Percentiles rank a stretch among this genome's conserved stretches.
phyloP scores from a whole-genome alignment of 2,113 vertebrate species.

The Misgurnus mizolepis region DNA sequence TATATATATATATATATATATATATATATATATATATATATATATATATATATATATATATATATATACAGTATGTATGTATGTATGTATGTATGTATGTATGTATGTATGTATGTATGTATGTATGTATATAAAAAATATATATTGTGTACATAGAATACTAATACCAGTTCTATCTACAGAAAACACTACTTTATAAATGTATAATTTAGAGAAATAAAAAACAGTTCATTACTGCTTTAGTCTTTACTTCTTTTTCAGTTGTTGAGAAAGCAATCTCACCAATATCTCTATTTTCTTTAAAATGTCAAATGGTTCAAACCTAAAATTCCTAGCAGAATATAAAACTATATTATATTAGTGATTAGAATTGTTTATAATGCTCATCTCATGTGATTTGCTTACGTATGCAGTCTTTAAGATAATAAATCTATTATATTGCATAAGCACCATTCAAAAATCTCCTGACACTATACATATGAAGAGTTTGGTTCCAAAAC shows the following conservation, averaged over 20 bases:
- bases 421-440: slow-evolving; percentile 40
- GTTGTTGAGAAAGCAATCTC: no score
- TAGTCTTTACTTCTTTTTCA: not conserved
- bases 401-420: slow-evolving; percentile 22
- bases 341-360: not conserved
- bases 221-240: not conserved
- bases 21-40: no score
- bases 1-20: no score
- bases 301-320: no score
- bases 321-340: not conserved
- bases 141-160: not conserved
- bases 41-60: no score
- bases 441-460: slow-evolving; percentile 17
- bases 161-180: not conserved
- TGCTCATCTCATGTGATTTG: slow-evolving; percentile 13
- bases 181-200: no score
- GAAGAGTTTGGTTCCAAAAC: not conserved
- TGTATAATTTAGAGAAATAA: no score
- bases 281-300: no score
- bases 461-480: slow-evolving; percentile 22
- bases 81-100: no score
- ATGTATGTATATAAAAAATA: no score
- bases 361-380: slow-evolving; percentile 8
- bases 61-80: no score
- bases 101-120: no score